A percentile compares a stretch with the other conserved stretches of the same genome.
phyloP scores from a whole-genome alignment of 2,888 invertebrate genomes.

The Yponomeuta evonymella region DNA sequence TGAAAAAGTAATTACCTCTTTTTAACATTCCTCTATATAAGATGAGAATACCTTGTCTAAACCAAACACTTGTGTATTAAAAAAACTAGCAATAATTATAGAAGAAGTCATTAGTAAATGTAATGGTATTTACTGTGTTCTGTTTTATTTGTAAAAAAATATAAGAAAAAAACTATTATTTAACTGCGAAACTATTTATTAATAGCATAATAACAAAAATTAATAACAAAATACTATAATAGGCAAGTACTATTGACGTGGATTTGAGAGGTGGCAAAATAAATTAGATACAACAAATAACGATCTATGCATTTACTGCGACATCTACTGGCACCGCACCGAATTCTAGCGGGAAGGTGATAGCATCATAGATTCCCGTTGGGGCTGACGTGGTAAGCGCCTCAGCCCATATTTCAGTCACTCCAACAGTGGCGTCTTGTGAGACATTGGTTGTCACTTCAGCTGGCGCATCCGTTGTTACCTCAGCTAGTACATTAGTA shows the following conservation, averaged over 20 bases:
- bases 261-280: neutral
- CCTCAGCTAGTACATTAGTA: neutral
- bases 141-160: neutral
- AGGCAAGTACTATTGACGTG: neutral
- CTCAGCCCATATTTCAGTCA: neutral
- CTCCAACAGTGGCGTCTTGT: neutral
- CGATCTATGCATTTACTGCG: neutral
- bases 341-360: conserved; percentile 6
- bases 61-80: conserved; percentile 61
- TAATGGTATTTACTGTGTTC: neutral
- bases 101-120: conserved; percentile 39
- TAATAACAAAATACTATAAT: neutral
- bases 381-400: neutral
- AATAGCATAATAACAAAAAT: neutral
- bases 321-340: conserved; percentile 16
- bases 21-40: conserved; percentile 53
- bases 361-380: neutral
- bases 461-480: neutral
- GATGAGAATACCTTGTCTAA: conserved; percentile 42
- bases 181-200: neutral
- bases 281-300: conserved; percentile 4
- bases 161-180: neutral
- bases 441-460: neutral
- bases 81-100: conserved; percentile 37
- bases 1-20: conserved; percentile 59